Base-by-base conservation (phyloP, 2,888 invertebrate genomes). In the Leucophora obtusa region DNA sequence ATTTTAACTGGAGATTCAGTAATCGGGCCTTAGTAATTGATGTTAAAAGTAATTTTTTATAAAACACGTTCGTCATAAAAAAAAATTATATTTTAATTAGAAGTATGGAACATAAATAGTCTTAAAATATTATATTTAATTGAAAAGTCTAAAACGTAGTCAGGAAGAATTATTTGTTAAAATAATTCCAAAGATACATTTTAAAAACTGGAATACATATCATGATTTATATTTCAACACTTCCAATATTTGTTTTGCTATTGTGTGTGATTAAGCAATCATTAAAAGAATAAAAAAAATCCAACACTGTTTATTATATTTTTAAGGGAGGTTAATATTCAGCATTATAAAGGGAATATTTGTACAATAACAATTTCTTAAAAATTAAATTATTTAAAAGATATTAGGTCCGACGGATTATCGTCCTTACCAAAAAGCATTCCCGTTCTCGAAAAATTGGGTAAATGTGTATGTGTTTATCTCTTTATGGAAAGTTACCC, bases 101-200 rank as follows among this genome's bases (percentile, higher is more conserved):
- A 38, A 38, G 11, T 38, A 38, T 28, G 3, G 7, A 28, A 7
- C 28, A 28, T 7, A 28, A 28, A 28, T 28, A 28, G 5, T 24
- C 2, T 2, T 3, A 24, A 24, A 24, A 24, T 24, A 24, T 24
- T 7, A 28, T 6, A 28, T 28, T 6, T 28, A 63, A 62, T 73
- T 63, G 60, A 70, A 59, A 79, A 73, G 58, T 69, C 69, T 43
- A 70, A 74, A 69, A 47, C 69, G 69, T 74, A 69, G 53, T 66
- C 70, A 70, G 65, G 70, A 74, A 79, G 60, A 71, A 28, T 70
- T 58, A 24, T 51, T 73, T 58, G 68, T 54, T 51, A 33, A 60
- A 28, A 58, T 60, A 56, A 62, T 68, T 18, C 1, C 15, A 33
- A 24, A n/a, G n/a, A n/a, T n/a, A n/a, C n/a, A n/a, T n/a, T n/a